Evolutionary conservation across 2,888 invertebrate species (phyloP).

Genomic region (Bruchidius siliquastri): DNA sequence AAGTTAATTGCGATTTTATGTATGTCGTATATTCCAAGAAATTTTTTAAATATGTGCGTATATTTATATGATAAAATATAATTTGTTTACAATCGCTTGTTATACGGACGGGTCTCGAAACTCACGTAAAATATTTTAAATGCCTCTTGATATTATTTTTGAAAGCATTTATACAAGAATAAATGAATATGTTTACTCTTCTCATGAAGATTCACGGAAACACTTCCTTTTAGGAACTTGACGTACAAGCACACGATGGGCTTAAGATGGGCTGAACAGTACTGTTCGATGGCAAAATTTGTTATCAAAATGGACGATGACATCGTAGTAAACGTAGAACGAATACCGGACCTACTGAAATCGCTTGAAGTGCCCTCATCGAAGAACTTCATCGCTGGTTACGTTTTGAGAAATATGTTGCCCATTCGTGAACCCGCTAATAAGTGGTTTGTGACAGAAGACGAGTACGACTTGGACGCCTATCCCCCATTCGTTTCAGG

Average conservation of each 20-base stretch:
- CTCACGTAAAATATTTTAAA: too few species aligned
- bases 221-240: conserved; percentile 54
- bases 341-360: conserved; percentile 49
- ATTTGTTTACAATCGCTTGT: too few species aligned
- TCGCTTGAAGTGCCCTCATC: conserved; percentile 34
- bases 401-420: conserved; percentile 57
- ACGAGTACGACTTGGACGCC: conserved; percentile 56
- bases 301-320: conserved; percentile 82
- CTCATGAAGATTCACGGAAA: too few species aligned
- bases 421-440: conserved; percentile 64
- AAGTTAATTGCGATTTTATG: too few species aligned
- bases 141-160: too few species aligned
- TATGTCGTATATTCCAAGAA: too few species aligned
- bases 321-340: conserved; percentile 65
- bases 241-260: conserved; percentile 82
- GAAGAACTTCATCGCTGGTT: conserved; percentile 57
- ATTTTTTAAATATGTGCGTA: too few species aligned
- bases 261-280: conserved; percentile 64
- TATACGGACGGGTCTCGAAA: too few species aligned
- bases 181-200: too few species aligned
- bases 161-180: too few species aligned
- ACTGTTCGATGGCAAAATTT: conserved; percentile 58
- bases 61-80: too few species aligned
- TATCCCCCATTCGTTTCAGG: conserved; percentile 80
- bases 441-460: conserved; percentile 74